Conservation (phyloP, 2,888 invertebrate genomes). For the Parelbella ahira region DNA sequence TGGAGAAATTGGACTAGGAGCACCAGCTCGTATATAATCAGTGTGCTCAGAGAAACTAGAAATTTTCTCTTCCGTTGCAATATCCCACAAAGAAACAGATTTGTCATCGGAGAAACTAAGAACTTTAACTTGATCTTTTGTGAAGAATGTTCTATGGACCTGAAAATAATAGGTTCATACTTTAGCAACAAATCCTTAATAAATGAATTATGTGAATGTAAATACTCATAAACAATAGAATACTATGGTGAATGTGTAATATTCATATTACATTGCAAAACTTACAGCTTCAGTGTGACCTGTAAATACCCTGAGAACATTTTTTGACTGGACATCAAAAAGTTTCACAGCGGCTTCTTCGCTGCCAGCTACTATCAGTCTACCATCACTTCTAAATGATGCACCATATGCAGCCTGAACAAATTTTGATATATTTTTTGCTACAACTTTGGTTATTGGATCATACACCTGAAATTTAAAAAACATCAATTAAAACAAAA, state of each 20-base stretch:
- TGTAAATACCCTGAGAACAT: conserved; percentile 90
- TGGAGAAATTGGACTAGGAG: conserved; percentile 86
- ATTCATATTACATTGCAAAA: too few species aligned
- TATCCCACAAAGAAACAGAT: conserved; percentile 93
- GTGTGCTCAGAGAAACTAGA: conserved; percentile 84
- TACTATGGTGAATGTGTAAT: too few species aligned
- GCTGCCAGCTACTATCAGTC: conserved; percentile 92
- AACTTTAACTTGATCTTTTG: conserved; percentile 87
- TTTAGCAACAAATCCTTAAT: too few species aligned
- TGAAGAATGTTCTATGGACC: conserved; percentile 91
- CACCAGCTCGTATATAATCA: conserved; percentile 93
- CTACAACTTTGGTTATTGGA: conserved; percentile 90
- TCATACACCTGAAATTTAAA: conserved; percentile 85
- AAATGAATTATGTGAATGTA: too few species aligned
- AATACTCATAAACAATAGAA: too few species aligned
- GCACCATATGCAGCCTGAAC: conserved; percentile 93
- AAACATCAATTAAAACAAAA: too few species aligned
- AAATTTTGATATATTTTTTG: conserved; percentile 90
- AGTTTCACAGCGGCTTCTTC: conserved; percentile 93
- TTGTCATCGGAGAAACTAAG: conserved; percentile 96
- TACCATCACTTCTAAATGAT: conserved; percentile 89
- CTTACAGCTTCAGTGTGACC: conserved; percentile 88
- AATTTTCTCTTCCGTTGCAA: conserved; percentile 88
- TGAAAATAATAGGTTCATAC: too few species aligned
- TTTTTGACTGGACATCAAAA: conserved; percentile 92